Base-by-base conservation (phyloP, 2,797 vertebrate genomes). In the Centropyge bicolor region DNA sequence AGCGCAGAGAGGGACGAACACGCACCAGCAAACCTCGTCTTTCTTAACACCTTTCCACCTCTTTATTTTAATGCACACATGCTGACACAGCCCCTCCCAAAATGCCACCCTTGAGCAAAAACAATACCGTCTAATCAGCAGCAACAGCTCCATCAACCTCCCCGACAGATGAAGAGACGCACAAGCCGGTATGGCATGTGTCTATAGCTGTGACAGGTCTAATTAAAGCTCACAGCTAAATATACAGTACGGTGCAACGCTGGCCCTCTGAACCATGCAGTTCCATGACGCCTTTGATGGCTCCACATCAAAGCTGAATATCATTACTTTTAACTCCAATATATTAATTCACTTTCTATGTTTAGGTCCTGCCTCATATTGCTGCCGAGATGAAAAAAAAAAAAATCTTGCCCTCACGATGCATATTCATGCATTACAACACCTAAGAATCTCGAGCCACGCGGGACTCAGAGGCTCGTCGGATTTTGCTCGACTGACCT, bases 291-390 rank as follows among this genome's bases (percentile, higher is more conserved):
- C 82, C 90, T 93, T 92, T 93, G 91, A 92, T 90, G 85, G 84
- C 83, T 88, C 77, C 3, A 92, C 87, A 91, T 95, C 92, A 94
- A 95, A 95, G 92, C 75, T 48, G 64, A 57, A 90, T 74, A 78
- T 78, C 80, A 86, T 80, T 80, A 60, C 87, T 92, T 91, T 92
- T 92, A 92, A 91, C 89, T 90, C 65, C 55, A 71, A 86, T 85
- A 74, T 78, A 88, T 91, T 88, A 88, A 92, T 93, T 91, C 86
- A 73, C 77, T 73, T 77, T 88, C 92, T 91, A 91, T 92, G 87
- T 93, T 90, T 92, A 91, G 89, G 88, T 86, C 79, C 72, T 69
- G 86, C 79, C 78, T 86, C 77, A 46, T 78, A 70, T 83, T 67
- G 72, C 89, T 66, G 54, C n/a, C 1, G 41, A 76, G 70, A 80